These are phyloP conservation scores for Rhodophaea formosa DNA, from an alignment of 2,888 invertebrate genomes.

Conservation along the genomic window DNA sequence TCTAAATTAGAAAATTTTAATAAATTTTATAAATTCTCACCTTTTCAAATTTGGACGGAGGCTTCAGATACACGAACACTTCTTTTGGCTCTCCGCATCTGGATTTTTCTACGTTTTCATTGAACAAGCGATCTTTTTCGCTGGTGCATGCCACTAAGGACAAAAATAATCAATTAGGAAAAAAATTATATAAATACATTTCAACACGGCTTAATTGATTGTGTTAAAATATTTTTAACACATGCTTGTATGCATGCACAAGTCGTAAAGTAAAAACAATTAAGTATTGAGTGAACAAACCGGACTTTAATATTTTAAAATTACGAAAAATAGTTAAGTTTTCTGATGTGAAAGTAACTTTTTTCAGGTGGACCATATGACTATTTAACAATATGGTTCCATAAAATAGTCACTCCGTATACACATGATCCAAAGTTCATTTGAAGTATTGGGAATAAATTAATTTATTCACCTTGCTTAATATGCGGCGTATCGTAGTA, in stretches of 20 bases:
- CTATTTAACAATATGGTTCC: too few relatives aligned
- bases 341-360: too few relatives aligned
- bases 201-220: not conserved
- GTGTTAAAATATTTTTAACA: not conserved
- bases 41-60: constrained; percentile 58
- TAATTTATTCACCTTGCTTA: constrained; percentile 26
- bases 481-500: constrained; percentile 21
- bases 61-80: constrained; percentile 59
- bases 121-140: constrained; percentile 49
- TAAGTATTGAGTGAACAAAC: too few relatives aligned
- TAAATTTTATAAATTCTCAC: constrained; percentile 38
- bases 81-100: constrained; percentile 69
- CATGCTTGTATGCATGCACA: too few relatives aligned
- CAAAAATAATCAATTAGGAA: constrained; percentile 24
- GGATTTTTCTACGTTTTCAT: constrained; percentile 60
- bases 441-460: not conserved
- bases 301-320: too few relatives aligned
- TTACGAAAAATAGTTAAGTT: too few relatives aligned
- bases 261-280: not conserved
- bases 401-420: too few relatives aligned
- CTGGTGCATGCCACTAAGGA: constrained; percentile 58
- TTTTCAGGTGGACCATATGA: too few relatives aligned
- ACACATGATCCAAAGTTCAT: not conserved
- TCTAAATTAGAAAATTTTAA: not conserved
- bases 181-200: not conserved